These are phyloP conservation scores for Motacilla tschutschensis DNA, from an alignment of 2,113 vertebrate genomes.

Conservation along the genomic window DNA sequence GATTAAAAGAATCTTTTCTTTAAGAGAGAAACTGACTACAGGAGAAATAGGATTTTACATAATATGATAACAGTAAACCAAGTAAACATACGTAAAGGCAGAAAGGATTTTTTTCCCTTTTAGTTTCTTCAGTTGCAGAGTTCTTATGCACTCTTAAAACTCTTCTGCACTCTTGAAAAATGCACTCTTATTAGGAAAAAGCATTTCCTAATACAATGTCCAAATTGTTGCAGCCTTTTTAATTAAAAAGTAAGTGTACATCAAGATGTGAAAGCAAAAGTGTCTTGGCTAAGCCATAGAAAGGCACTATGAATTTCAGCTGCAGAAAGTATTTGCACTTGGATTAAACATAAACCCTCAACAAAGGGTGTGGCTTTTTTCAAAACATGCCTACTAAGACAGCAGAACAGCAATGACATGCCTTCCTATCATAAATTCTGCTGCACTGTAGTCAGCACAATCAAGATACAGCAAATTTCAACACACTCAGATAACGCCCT, in stretches of 20 bases:
- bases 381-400: neutral
- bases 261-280: neutral
- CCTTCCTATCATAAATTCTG: neutral
- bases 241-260: neutral
- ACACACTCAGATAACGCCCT: neutral
- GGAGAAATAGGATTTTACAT: neutral
- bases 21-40: neutral
- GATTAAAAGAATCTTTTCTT: neutral
- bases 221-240: neutral
- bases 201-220: neutral
- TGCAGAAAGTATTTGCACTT: slow-evolving; percentile 2
- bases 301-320: neutral
- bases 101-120: neutral
- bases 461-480: neutral
- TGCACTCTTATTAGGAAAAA: neutral
- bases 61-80: neutral
- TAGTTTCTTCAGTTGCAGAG: neutral
- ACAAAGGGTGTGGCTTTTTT: neutral
- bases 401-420: neutral
- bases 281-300: neutral
- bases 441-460: neutral
- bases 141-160: neutral
- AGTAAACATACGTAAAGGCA: neutral
- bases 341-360: slow-evolving; percentile 29
- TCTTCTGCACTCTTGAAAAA: neutral